Percentiles rank a stretch among this genome's conserved stretches.
Evolutionary conservation across 2,797 vertebrate species (phyloP).

Genomic region (Sebastes itinus): DNA sequence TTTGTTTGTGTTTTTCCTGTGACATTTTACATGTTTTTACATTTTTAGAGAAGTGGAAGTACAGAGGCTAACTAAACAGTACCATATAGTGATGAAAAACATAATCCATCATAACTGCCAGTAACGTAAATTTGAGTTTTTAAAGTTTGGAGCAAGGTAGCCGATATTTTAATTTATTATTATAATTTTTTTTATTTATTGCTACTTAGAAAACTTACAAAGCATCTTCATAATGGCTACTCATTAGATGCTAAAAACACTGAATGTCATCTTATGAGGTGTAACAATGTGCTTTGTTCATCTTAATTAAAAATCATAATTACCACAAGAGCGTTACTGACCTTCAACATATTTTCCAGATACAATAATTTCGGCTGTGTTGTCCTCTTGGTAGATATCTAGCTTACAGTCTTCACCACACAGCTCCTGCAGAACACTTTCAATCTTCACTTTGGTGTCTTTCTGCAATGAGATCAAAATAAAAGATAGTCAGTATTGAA

Average conservation of each 20-base stretch:
- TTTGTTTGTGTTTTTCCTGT: background rate
- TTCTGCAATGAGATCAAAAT: conserved; percentile 57
- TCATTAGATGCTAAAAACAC: background rate
- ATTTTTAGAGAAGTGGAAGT: background rate
- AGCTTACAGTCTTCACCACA: conserved; percentile 80
- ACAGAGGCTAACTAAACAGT: background rate
- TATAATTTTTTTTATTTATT: background rate
- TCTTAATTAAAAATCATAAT: background rate
- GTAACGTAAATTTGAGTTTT: background rate
- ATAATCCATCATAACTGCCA: background rate
- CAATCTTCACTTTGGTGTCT: conserved; percentile 71
- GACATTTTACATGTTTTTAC: background rate
- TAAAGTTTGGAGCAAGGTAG: background rate
- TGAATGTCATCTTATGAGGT: background rate
- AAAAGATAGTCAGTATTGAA: background rate
- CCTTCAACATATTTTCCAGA: conserved; percentile 83
- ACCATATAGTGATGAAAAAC: background rate
- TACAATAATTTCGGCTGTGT: conserved; percentile 73
- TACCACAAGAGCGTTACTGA: conserved; percentile 18
- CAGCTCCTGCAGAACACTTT: conserved; percentile 71
- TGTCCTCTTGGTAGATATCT: conserved; percentile 79
- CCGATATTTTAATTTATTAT: background rate
- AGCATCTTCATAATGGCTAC: background rate
- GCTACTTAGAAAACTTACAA: background rate
- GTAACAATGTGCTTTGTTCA: background rate